Conservation (phyloP, 2,888 invertebrate genomes). For the Lepidochitona cinerea region DNA sequence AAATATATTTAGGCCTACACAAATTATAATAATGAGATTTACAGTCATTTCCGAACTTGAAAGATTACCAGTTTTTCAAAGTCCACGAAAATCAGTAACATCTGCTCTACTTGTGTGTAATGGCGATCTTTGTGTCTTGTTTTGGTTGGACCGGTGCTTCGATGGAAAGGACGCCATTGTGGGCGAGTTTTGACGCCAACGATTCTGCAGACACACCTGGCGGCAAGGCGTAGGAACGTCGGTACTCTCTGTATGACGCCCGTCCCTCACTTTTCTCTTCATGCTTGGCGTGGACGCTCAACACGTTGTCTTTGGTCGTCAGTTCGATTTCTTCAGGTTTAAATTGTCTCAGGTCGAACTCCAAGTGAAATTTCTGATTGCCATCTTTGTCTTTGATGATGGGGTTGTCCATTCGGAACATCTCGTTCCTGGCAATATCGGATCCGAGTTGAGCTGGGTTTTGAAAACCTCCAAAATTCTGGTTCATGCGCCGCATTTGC, state of each 20-base stretch:
- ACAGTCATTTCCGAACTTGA: no score
- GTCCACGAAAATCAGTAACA: no score
- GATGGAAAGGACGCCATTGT: constrained; percentile 96
- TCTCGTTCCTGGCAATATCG: background rate
- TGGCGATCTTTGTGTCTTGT: constrained; percentile 84
- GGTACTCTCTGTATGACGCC: constrained; percentile 98
- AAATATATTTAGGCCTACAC: no score
- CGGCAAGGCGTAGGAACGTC: constrained; percentile 95
- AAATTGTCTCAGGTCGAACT: background rate
- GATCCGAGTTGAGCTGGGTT: background rate
- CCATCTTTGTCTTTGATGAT: background rate
- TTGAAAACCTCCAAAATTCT: background rate
- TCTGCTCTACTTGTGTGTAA: constrained; percentile 69
- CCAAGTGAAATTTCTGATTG: background rate
- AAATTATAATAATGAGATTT: no score
- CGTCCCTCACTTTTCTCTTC: constrained; percentile 98
- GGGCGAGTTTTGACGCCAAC: constrained; percentile 95
- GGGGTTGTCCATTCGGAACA: background rate
- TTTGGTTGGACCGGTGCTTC: constrained; percentile 88
- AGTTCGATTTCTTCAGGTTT: constrained; percentile 94
- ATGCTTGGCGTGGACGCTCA: constrained; percentile 94
- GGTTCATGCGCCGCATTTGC: background rate
- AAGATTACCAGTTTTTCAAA: no score
- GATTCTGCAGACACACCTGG: constrained; percentile 97
- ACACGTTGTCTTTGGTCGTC: constrained; percentile 97